Conservation (phyloP, 2,888 invertebrate species). For the Cremastobaeus sp. region DNA sequence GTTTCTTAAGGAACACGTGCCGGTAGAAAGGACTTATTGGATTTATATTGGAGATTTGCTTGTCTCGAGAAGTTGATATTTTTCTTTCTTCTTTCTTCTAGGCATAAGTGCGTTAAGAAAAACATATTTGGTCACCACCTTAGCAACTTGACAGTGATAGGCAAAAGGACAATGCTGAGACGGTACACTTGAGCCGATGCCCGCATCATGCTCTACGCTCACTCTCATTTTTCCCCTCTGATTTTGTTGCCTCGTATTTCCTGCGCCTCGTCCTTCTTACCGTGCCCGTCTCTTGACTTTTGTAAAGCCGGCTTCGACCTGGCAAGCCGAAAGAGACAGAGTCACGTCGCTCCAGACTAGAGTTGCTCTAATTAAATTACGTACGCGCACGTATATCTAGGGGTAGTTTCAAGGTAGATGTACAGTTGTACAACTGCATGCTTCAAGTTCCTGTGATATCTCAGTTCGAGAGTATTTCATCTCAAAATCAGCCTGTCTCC, state of each 20-base stretch:
- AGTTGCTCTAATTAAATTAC: slow-evolving; percentile 79
- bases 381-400: slow-evolving; percentile 78
- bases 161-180: too few relatives aligned
- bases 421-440: slow-evolving; percentile 67
- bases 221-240: slow-evolving; percentile 58
- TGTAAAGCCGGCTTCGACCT: slow-evolving; percentile 70
- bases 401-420: slow-evolving; percentile 70
- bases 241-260: slow-evolving; percentile 41
- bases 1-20: slow-evolving; percentile 37
- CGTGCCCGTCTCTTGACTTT: slow-evolving; percentile 54
- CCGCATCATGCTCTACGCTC: slow-evolving; percentile 63
- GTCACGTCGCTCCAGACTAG: slow-evolving; percentile 77
- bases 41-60: too few relatives aligned
- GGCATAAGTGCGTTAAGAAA: too few relatives aligned
- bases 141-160: too few relatives aligned
- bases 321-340: slow-evolving; percentile 71
- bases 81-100: too few relatives aligned
- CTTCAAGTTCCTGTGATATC: slow-evolving; percentile 68
- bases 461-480: slow-evolving; percentile 66
- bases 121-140: too few relatives aligned
- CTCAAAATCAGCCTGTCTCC: slow-evolving; percentile 59
- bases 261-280: slow-evolving; percentile 40
- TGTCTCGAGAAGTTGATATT: too few relatives aligned
- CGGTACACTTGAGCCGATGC: slow-evolving; percentile 66
- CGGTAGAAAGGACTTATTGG: too few relatives aligned